Conservation (phyloP, 1,140 invertebrate species). For the Scylla paramamosain region DNA sequence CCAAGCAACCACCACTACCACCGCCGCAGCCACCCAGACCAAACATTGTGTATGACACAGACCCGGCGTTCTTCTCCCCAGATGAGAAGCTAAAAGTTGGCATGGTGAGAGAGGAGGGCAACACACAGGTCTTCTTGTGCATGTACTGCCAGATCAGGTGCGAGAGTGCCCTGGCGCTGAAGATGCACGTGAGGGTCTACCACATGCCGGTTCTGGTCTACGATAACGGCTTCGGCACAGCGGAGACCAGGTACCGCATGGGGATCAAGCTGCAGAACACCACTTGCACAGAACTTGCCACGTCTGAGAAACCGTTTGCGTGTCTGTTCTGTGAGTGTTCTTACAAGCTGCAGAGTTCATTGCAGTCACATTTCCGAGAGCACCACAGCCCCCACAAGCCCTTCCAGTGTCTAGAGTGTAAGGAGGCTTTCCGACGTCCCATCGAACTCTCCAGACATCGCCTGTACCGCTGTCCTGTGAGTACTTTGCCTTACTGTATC, state of each 20-base stretch:
- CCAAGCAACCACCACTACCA: constrained; percentile 35
- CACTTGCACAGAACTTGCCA: constrained; percentile 60
- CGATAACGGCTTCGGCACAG: constrained; percentile 70
- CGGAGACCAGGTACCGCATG: constrained; percentile 73
- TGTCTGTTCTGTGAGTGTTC: constrained; percentile 76
- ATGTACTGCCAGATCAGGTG: constrained; percentile 73
- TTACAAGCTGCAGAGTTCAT: constrained; percentile 77
- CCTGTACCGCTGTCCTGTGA: constrained; percentile 76
- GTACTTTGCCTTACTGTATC: not conserved
- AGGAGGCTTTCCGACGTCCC: constrained; percentile 72
- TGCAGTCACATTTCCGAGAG: constrained; percentile 76
- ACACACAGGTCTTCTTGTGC: constrained; percentile 67
- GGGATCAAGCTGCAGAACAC: constrained; percentile 75
- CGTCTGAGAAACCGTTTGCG: constrained; percentile 74
- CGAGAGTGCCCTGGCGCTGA: constrained; percentile 70
- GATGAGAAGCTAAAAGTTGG: constrained; percentile 75
- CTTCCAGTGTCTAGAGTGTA: constrained; percentile 75
- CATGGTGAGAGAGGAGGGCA: constrained; percentile 68
- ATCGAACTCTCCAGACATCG: constrained; percentile 76
- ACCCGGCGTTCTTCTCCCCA: constrained; percentile 72
- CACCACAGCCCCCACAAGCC: constrained; percentile 76
- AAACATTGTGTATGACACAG: constrained; percentile 71
- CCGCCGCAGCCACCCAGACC: constrained; percentile 50
- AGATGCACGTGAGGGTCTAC: constrained; percentile 75
- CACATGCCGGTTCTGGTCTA: constrained; percentile 77